Evolutionary conservation across 2,113 vertebrate species (phyloP).

Genomic region (Ictalurus punctatus): DNA sequence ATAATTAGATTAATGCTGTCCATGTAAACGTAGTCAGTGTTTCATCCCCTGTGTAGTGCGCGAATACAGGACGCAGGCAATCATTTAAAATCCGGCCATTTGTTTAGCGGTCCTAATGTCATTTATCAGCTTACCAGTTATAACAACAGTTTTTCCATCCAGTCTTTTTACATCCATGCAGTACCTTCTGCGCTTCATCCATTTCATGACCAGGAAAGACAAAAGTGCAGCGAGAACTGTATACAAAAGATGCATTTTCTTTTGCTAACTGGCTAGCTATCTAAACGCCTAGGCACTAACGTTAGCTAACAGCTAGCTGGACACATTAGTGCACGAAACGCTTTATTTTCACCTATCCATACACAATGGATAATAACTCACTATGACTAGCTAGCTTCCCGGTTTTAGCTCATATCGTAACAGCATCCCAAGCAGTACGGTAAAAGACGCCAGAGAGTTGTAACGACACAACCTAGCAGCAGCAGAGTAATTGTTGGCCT

Average conservation of each 20-base stretch:
- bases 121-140: conserved; percentile 69
- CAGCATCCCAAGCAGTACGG: not conserved
- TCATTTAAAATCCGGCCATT: not conserved
- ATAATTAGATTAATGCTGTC: too few relatives aligned
- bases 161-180: conserved; percentile 74
- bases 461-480: not conserved
- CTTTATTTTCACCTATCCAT: conserved; percentile 11
- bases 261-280: not conserved
- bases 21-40: not conserved
- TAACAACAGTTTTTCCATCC: conserved; percentile 78
- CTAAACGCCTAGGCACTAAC: not conserved
- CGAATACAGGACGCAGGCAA: not conserved
- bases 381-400: not conserved
- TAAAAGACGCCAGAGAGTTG: not conserved
- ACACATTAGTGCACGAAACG: not conserved
- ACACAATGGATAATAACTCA: not conserved
- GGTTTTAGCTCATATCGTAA: too few relatives aligned
- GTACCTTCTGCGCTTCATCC: conserved; percentile 73
- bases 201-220: conserved; percentile 71
- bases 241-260: conserved; percentile 71
- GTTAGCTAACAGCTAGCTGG: not conserved
- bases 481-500: not conserved
- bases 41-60: not conserved
- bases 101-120: too few relatives aligned
- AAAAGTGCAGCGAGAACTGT: conserved; percentile 68